These are phyloP conservation scores for Trachelipus rathkii DNA, from an alignment of 1,140 invertebrate genomes.

Conservation along the genomic window DNA sequence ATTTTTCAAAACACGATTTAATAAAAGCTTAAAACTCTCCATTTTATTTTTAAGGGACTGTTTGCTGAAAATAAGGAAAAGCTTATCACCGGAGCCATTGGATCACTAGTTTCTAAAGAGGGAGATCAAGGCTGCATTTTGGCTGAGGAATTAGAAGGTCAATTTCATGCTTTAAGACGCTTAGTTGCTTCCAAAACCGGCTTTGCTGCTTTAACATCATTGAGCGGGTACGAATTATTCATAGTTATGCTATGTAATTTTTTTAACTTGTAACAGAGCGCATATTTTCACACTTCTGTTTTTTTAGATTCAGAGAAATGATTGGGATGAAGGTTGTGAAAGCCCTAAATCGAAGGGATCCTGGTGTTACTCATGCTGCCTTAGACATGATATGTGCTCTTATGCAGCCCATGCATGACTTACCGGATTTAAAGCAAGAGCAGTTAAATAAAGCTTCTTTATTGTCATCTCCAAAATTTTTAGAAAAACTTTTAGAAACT, in stretches of 20 bases:
- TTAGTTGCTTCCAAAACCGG: conserved; percentile 95
- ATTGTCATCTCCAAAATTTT: conserved; percentile 83
- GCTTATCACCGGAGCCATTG: conserved; percentile 76
- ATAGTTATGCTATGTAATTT: too few relatives aligned
- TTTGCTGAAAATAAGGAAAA: conserved; percentile 99
- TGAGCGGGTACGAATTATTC: conserved; percentile 64
- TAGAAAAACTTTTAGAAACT: conserved; percentile 89
- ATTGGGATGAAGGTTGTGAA: conserved; percentile 86
- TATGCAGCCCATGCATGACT: conserved; percentile 98
- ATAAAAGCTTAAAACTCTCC: too few relatives aligned
- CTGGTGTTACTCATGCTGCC: conserved; percentile 89
- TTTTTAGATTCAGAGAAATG: conserved; percentile 80
- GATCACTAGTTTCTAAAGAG: conserved; percentile 64
- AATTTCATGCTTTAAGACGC: conserved; percentile 88
- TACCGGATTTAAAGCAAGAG: conserved; percentile 89
- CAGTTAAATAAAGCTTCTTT: conserved; percentile 61
- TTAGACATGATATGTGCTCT: conserved; percentile 95
- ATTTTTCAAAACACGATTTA: too few relatives aligned
- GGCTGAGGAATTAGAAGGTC: conserved; percentile 74
- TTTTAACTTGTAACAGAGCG: too few relatives aligned
- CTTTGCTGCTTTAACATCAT: conserved; percentile 88
- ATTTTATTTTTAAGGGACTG: conserved; percentile 62
- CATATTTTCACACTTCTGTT: too few relatives aligned
- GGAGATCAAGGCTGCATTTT: conserved; percentile 52
- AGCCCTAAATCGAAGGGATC: conserved; percentile 81